Evolutionary conservation across 2,113 vertebrate species (phyloP).

Genomic region (Campylomormyrus tamandua): DNA sequence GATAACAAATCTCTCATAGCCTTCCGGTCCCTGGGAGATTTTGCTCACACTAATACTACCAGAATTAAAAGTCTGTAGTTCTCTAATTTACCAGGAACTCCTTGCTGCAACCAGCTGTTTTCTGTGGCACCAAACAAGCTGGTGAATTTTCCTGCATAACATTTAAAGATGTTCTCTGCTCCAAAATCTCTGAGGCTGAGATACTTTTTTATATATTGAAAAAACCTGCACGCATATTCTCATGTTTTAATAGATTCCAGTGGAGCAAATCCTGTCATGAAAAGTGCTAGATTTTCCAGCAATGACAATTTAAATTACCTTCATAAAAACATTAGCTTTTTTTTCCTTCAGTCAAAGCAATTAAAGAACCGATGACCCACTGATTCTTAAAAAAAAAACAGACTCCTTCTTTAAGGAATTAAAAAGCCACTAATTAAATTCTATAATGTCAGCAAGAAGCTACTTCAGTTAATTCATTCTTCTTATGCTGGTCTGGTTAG

Average conservation of each 20-base stretch:
- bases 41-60: neutral
- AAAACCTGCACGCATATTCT: neutral
- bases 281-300: neutral
- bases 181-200: neutral
- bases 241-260: conserved; percentile 7
- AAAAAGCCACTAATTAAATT: neutral
- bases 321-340: neutral
- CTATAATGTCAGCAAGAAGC: neutral
- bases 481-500: neutral
- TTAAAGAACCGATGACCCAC: neutral
- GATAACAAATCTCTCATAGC: neutral
- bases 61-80: neutral
- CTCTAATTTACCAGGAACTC: neutral
- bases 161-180: neutral
- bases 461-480: neutral
- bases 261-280: neutral
- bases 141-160: neutral
- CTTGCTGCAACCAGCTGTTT: neutral
- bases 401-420: neutral
- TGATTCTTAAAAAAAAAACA: neutral
- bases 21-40: neutral
- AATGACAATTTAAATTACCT: conserved; percentile 1
- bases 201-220: conserved; percentile 2
- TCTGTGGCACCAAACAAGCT: neutral
- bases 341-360: neutral